phyloP scores from a whole-genome alignment of 2,797 vertebrate species.

The Ataeniobius toweri region DNA sequence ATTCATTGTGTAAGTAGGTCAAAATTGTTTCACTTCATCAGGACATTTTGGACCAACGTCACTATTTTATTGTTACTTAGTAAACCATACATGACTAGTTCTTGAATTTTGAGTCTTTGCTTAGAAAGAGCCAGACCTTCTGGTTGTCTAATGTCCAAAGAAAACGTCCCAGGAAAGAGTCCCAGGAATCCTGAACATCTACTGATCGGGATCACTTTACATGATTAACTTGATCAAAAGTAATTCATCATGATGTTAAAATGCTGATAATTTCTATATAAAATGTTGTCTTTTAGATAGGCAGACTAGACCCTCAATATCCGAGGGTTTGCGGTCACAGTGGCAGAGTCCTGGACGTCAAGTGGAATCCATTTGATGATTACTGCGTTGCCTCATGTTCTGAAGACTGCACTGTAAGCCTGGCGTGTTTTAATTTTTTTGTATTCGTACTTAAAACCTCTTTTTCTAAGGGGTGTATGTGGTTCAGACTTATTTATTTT shows the following conservation, averaged over 20 bases:
- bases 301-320: constrained; percentile 89
- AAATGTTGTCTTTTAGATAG: constrained; percentile 77
- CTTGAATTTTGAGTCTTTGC: background rate
- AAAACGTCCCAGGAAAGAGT: background rate
- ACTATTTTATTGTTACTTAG: background rate
- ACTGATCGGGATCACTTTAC: background rate
- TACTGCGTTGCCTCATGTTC: constrained; percentile 93
- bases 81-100: background rate
- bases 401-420: constrained; percentile 85
- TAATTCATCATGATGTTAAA: background rate
- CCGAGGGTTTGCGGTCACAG: constrained; percentile 89
- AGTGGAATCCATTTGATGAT: constrained; percentile 95
- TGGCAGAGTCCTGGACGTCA: constrained; percentile 88
- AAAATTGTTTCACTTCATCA: background rate
- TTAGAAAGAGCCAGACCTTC: background rate
- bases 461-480: background rate
- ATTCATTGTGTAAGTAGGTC: constrained; percentile 82
- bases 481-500: background rate
- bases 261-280: background rate
- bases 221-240: background rate
- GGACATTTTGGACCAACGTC: too few species aligned
- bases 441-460: too few species aligned
- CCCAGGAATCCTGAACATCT: background rate
- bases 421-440: background rate
- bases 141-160: background rate